phyloP scores from a whole-genome alignment of 2,797 vertebrate genomes.

The Amazona ochrocephala region DNA sequence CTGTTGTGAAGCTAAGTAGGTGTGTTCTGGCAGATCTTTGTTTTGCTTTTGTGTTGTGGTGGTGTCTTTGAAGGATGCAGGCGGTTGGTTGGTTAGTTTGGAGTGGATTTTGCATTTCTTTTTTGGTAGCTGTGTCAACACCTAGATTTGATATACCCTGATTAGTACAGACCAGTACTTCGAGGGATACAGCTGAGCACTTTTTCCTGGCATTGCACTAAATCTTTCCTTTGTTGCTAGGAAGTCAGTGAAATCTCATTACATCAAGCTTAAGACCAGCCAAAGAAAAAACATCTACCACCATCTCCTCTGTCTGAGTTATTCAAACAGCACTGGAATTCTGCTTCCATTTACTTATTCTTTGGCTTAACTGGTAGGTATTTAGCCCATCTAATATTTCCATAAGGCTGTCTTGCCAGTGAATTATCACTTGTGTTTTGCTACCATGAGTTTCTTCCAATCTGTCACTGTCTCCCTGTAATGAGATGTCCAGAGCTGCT shows the following conservation, averaged over 20 bases:
- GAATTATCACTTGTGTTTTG: slow-evolving; percentile 15
- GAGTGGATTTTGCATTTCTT: background rate
- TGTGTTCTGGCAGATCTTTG: background rate
- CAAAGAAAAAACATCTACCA: background rate
- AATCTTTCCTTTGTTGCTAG: background rate
- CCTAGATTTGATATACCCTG: background rate
- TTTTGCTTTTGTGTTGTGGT: background rate
- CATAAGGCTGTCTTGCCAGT: background rate
- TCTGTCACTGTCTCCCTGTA: background rate
- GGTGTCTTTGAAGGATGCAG: background rate
- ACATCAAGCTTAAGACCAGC: background rate
- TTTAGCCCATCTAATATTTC: slow-evolving; percentile 24
- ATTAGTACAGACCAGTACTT: background rate
- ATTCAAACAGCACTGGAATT: slow-evolving; percentile 13
- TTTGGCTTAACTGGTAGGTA: background rate
- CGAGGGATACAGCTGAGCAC: background rate
- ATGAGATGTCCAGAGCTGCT: slow-evolving; percentile 20
- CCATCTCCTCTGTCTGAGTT: background rate
- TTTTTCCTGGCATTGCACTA: background rate
- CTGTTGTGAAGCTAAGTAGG: background rate
- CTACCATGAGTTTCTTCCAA: background rate
- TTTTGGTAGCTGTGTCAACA: background rate
- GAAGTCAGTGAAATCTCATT: background rate
- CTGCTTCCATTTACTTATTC: background rate
- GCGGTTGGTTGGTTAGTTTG: fast-evolving